Evolutionary conservation across 2,113 vertebrate genomes (phyloP).

Genomic region (Elgaria multicarinata): DNA sequence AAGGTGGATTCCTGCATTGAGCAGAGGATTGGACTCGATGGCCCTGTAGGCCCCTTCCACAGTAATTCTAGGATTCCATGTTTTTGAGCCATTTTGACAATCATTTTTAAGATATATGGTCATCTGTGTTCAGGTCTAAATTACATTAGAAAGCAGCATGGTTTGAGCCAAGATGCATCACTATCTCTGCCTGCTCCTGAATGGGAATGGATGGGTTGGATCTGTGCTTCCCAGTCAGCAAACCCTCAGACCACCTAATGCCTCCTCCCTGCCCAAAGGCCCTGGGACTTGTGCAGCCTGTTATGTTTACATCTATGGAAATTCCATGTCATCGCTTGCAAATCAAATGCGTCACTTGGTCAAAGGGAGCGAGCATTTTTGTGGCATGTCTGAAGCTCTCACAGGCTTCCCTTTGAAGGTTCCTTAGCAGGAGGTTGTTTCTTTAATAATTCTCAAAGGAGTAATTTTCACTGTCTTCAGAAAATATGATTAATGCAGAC

Average conservation of each 20-base stretch:
- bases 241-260: neutral
- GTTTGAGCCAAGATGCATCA: neutral
- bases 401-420: fast-evolving
- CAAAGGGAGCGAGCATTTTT: neutral
- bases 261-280: fast-evolving
- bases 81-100: neutral
- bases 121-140: neutral
- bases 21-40: too few species aligned
- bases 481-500: neutral
- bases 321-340: slow-evolving; percentile 4
- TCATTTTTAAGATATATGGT: neutral
- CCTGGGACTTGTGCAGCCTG: neutral
- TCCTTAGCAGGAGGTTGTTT: slow-evolving; percentile 10
- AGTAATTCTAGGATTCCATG: too few species aligned
- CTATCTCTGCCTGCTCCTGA: neutral
- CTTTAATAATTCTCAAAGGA: neutral
- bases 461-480: slow-evolving; percentile 4
- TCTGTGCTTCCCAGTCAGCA: neutral
- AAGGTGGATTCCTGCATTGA: too few species aligned
- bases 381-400: neutral
- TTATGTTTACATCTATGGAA: neutral
- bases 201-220: neutral
- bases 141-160: neutral
- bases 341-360: neutral
- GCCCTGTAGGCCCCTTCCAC: too few species aligned